Base-by-base conservation (phyloP, 2,113 vertebrate species). In the Solenodon paradoxus region DNA sequence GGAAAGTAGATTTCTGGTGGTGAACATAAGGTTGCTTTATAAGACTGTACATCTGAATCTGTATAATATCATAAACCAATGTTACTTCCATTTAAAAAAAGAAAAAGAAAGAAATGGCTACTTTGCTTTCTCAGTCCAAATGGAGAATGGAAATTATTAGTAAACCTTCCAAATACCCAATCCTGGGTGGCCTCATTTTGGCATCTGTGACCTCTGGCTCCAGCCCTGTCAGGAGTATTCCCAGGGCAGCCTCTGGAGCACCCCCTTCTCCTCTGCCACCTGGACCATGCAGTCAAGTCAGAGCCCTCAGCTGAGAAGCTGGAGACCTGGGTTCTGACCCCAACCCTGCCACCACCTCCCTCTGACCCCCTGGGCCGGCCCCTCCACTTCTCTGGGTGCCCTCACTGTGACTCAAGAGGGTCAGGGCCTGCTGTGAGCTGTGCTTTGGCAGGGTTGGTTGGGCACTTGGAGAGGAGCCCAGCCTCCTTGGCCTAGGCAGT, bases 121-220 rank as follows among this genome's bases (percentile, higher is more conserved):
- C 72, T 89, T 86, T 88, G 38, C 55, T 88, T 92, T 88, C 40
- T 93, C 87, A 88, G 40, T 66, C 45, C 35, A 72, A 19, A 86
- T 24, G 77, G 53, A 89, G 88, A 88, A 63, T 75, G 88, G 35
- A 95, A 89, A 90, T 81, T 79, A 47, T 89, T 75, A 74, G 26
- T 68, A 77, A 82, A 2, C 6, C 32, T 49, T 53, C 81, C 32
- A 94, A 40, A 91, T 51, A 77, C 35, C 61, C n/a, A 38, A 77
- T 30, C 30, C 28, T 45, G n/a, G 49, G 57, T 92, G 72, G 83
- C 30, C 63, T 95, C n/a, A 15, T 82, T 91, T 91, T 57, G 82
- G n/a, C 78, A 47, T 30, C 11, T 47, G 32, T 78, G 89, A 49
- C 68, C 49, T 68, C 63, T 95, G 82, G 74, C 79, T 79, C 22